Evolutionary conservation across 2,888 invertebrate species (phyloP).

Genomic region (Rhingia rostrata): DNA sequence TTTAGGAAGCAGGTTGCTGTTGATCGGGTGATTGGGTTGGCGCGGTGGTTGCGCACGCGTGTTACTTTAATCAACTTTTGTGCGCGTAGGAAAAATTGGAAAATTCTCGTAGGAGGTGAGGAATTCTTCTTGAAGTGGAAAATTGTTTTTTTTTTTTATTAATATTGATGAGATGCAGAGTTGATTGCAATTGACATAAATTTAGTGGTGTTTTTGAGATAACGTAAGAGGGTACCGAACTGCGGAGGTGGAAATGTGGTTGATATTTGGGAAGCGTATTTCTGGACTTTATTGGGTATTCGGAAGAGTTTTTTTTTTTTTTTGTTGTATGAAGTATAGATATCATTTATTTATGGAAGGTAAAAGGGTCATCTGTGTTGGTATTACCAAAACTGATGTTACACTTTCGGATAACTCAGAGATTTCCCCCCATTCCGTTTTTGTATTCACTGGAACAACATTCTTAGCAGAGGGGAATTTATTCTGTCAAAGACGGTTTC

Average conservation of each 20-base stretch:
- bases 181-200: conserved; percentile 69
- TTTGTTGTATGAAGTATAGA: too few relatives aligned
- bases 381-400: too few relatives aligned
- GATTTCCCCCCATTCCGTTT: too few relatives aligned
- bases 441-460: too few relatives aligned
- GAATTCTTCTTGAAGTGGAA: conserved; percentile 50
- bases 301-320: not conserved
- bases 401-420: too few relatives aligned
- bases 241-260: not conserved
- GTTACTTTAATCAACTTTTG: conserved; percentile 64
- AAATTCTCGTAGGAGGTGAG: conserved; percentile 53
- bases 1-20: conserved; percentile 62
- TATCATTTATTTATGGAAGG: too few relatives aligned
- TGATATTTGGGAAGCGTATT: not conserved
- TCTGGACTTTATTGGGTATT: not conserved
- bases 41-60: conserved; percentile 14
- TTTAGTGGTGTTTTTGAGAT: conserved; percentile 32
- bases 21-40: too few relatives aligned
- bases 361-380: too few relatives aligned
- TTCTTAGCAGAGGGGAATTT: too few relatives aligned
- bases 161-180: conserved; percentile 67
- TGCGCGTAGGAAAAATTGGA: not conserved
- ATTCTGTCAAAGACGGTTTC: too few relatives aligned
- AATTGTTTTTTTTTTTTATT: conserved; percentile 43
- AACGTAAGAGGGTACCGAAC: conserved; percentile 41